These are phyloP conservation scores for Chrysolina oricalcia DNA, from an alignment of 2,888 invertebrate species.

Conservation along the genomic window DNA sequence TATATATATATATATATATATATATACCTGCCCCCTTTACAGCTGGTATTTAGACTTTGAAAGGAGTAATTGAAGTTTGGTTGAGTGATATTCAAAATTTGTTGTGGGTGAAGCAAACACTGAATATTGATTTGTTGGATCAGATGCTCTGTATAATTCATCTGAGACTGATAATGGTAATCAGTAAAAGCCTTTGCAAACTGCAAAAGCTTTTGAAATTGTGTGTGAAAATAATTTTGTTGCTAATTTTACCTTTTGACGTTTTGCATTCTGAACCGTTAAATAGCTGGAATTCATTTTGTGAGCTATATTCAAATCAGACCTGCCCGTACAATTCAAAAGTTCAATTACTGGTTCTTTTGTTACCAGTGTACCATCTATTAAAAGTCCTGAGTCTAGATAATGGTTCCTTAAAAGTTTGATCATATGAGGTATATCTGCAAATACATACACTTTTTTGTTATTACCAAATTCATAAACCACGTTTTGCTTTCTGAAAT, in stretches of 20 bases:
- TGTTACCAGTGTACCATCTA: constrained; percentile 46
- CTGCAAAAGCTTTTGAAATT: constrained; percentile 52
- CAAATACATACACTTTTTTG: constrained; percentile 47
- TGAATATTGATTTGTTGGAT: too few relatives aligned
- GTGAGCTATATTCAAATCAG: constrained; percentile 50
- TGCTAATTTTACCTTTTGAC: constrained; percentile 54
- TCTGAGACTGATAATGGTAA: too few relatives aligned
- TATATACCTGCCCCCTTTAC: too few relatives aligned
- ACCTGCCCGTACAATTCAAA: constrained; percentile 43
- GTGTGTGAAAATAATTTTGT: constrained; percentile 59
- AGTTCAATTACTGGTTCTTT: constrained; percentile 50
- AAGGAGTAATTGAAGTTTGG: too few relatives aligned
- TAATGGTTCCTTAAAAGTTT: constrained; percentile 52
- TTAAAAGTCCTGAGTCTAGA: constrained; percentile 46
- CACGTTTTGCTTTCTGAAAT: constrained; percentile 44
- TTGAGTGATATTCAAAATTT: too few relatives aligned
- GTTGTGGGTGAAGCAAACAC: too few relatives aligned
- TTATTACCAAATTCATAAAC: constrained; percentile 44
- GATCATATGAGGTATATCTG: constrained; percentile 52
- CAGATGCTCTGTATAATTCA: too few relatives aligned
- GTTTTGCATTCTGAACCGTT: constrained; percentile 39
- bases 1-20: too few relatives aligned
- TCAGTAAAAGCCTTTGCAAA: too few relatives aligned
- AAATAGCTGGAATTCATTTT: constrained; percentile 38
- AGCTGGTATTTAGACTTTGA: too few relatives aligned